These are phyloP conservation scores for Leucophenga maculata DNA, from an alignment of 2,888 invertebrate genomes.

Conservation along the genomic window DNA sequence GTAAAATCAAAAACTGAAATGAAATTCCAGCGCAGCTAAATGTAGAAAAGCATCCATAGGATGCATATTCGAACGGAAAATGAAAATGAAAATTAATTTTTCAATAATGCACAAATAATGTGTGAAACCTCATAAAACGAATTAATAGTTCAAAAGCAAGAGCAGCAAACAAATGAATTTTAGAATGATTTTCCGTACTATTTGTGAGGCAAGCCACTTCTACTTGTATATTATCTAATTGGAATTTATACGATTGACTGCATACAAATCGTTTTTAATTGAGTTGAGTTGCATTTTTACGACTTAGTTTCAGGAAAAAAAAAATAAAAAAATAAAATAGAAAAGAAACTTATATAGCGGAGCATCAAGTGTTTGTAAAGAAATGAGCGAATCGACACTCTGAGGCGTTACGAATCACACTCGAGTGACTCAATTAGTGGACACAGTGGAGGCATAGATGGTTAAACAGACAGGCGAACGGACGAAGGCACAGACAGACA, in stretches of 20 bases:
- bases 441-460: background rate
- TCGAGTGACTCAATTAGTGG: slow-evolving; percentile 47
- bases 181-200: background rate
- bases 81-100: slow-evolving; percentile 4
- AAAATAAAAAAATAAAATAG: slow-evolving; percentile 29
- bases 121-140: background rate
- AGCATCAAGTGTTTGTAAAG: slow-evolving; percentile 23
- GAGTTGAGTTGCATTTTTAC: slow-evolving; percentile 6
- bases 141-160: background rate
- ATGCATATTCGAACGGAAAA: too few species aligned
- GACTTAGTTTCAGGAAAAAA: slow-evolving; percentile 6
- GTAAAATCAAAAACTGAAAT: background rate
- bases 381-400: background rate
- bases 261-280: slow-evolving; percentile 7
- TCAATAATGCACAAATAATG: too few species aligned
- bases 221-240: too few species aligned
- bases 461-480: background rate
- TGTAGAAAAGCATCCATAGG: too few species aligned
- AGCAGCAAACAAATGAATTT: background rate
- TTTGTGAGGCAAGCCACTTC: too few species aligned
- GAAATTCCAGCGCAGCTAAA: background rate
- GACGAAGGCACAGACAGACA: background rate
- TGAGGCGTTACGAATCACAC: slow-evolving; percentile 33
- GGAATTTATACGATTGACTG: background rate
- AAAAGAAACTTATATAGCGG: slow-evolving; percentile 23